Conservation (phyloP, 2,797 vertebrate genomes). For the Notoglanidium macrostoma region DNA sequence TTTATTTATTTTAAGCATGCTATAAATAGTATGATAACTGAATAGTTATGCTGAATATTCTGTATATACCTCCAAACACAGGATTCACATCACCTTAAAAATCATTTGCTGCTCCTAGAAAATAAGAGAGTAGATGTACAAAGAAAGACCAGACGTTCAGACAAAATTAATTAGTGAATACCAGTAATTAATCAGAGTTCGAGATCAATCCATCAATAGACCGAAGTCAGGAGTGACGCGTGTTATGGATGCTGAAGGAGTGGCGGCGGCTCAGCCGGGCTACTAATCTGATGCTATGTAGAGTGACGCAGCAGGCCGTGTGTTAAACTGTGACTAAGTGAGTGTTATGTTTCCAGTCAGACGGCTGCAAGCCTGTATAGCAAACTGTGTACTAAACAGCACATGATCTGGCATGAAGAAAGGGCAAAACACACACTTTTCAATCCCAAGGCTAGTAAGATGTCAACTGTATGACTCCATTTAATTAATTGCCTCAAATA, state of each 20-base stretch:
- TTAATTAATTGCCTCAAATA: slow-evolving; percentile 68
- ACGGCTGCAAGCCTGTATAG: slow-evolving; percentile 51
- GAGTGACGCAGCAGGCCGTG: slow-evolving; percentile 34
- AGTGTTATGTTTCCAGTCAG: slow-evolving; percentile 60
- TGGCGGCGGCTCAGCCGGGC: slow-evolving; percentile 43
- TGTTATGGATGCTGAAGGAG: slow-evolving; percentile 30
- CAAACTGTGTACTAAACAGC: slow-evolving; percentile 46
- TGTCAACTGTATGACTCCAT: slow-evolving; percentile 65
- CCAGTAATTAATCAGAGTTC: not conserved
- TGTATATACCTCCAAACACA: not conserved
- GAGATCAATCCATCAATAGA: slow-evolving; percentile 46
- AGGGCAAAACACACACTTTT: slow-evolving; percentile 55
- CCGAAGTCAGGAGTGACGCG: not conserved
- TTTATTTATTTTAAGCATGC: not conserved
- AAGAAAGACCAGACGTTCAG: not conserved
- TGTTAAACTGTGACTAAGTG: slow-evolving; percentile 55
- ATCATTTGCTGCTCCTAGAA: not conserved
- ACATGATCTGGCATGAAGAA: slow-evolving; percentile 63
- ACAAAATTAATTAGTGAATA: not conserved
- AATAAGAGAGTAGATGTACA: not conserved
- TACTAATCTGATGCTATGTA: slow-evolving; percentile 37
- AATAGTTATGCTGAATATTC: not conserved
- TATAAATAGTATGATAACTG: not conserved
- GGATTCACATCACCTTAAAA: not conserved
- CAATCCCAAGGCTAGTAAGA: slow-evolving; percentile 68